These are phyloP conservation scores for Lumbricus terrestris DNA, from an alignment of 2,888 invertebrate species.

Conservation along the genomic window DNA sequence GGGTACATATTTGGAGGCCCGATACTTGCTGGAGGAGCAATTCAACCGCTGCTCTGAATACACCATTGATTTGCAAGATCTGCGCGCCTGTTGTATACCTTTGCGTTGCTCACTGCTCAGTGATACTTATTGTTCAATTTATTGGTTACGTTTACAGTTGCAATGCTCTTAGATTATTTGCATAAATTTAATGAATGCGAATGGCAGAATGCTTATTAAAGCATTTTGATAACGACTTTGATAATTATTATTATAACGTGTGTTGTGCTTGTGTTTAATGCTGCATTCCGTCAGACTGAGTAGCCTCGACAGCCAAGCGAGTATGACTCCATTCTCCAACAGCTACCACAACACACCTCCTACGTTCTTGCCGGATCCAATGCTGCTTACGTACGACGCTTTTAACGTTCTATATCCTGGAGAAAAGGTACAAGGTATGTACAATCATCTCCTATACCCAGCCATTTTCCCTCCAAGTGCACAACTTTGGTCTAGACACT, in stretches of 20 bases:
- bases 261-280: neutral
- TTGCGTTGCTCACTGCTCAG: no score
- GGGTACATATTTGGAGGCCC: no score
- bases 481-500: no score
- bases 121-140: no score
- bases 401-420: neutral
- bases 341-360: constrained; percentile 4
- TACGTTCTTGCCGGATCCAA: constrained; percentile 4
- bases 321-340: constrained; percentile 9
- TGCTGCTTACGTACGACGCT: neutral
- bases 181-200: neutral
- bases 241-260: neutral
- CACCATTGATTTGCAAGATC: no score
- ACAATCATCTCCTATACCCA: neutral
- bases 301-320: constrained; percentile 5
- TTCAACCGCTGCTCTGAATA: no score
- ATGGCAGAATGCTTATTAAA: no score
- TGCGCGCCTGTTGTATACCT: no score
- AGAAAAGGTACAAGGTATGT: neutral
- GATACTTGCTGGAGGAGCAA: no score
- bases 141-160: no score
- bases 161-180: neutral
- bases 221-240: neutral
- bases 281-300: neutral
- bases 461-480: neutral